Conservation (phyloP, 1,140 invertebrate species). For the Stenopsyche tienmushanensis region DNA sequence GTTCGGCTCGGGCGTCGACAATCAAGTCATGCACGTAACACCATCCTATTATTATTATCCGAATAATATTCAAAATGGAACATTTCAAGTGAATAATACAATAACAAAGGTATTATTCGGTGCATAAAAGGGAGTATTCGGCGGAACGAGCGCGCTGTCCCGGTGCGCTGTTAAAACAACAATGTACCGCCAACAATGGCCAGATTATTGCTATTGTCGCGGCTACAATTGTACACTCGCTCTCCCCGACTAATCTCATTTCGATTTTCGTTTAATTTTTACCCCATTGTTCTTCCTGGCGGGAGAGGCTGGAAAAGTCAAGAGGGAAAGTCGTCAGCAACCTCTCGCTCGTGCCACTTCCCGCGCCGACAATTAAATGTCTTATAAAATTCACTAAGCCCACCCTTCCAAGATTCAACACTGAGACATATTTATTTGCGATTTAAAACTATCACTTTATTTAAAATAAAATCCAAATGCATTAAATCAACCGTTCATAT, state of each 20-base stretch:
- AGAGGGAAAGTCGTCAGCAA: conserved; percentile 23
- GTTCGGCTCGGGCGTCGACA: conserved; percentile 18
- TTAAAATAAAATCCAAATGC: no score
- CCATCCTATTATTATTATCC: conserved; percentile 40
- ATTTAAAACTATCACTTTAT: no score
- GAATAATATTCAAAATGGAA: conserved; percentile 42
- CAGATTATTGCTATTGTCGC: conserved; percentile 42
- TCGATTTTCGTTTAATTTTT: conserved; percentile 43
- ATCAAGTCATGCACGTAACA: conserved; percentile 40
- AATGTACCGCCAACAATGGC: conserved; percentile 40
- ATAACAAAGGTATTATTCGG: conserved; percentile 42
- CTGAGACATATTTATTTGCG: no score
- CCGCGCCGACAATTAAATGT: no score
- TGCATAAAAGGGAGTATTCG: conserved; percentile 32
- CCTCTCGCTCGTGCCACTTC: not conserved
- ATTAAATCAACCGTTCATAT: no score
- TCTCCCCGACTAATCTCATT: conserved; percentile 38
- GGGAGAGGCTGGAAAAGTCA: conserved; percentile 33
- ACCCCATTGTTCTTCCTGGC: conserved; percentile 37
- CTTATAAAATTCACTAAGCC: no score
- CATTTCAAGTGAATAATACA: conserved; percentile 42
- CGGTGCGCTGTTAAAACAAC: conserved; percentile 35
- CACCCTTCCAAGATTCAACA: no score
- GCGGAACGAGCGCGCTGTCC: conserved; percentile 24
- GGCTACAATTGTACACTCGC: conserved; percentile 25